phyloP scores from a whole-genome alignment of 1,140 invertebrate genomes.

The Cheumatopsyche charites region DNA sequence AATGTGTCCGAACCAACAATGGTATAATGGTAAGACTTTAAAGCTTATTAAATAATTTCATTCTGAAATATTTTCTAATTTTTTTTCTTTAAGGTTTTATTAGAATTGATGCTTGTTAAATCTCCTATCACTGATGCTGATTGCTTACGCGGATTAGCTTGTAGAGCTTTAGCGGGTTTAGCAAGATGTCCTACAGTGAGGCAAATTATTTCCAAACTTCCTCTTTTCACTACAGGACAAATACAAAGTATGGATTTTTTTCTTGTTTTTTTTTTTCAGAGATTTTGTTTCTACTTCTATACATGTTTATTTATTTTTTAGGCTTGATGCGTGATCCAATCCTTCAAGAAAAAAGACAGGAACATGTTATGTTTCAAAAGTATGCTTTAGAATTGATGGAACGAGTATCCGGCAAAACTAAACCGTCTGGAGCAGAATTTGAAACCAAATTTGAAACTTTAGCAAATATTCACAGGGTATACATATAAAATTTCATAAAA shows the following conservation, averaged over 20 bases:
- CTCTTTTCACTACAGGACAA: constrained; percentile 91
- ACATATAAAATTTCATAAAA: constrained; percentile 44
- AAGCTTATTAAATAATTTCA: constrained; percentile 4
- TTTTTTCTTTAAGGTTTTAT: constrained; percentile 61
- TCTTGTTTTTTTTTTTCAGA: background rate
- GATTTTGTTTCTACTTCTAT: background rate
- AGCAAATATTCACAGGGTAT: constrained; percentile 81
- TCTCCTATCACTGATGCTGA: constrained; percentile 97
- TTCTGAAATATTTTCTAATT: background rate
- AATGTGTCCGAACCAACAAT: constrained; percentile 89
- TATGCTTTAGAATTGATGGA: constrained; percentile 92
- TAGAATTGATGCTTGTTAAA: constrained; percentile 88
- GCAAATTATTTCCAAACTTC: constrained; percentile 95
- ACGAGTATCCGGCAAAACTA: constrained; percentile 88
- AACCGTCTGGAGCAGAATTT: constrained; percentile 77
- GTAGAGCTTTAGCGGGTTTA: constrained; percentile 88
- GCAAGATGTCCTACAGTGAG: constrained; percentile 89
- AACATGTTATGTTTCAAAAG: constrained; percentile 96
- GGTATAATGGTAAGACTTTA: constrained; percentile 84
- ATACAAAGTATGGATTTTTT: constrained; percentile 74
- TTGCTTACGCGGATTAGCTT: constrained; percentile 88
- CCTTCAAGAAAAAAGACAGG: constrained; percentile 92
- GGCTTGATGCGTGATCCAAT: constrained; percentile 95
- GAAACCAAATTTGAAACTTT: constrained; percentile 72
- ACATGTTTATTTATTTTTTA: constrained; percentile 54